Conservation (phyloP, 2,888 invertebrate genomes). For the Leucophenga maculata region DNA sequence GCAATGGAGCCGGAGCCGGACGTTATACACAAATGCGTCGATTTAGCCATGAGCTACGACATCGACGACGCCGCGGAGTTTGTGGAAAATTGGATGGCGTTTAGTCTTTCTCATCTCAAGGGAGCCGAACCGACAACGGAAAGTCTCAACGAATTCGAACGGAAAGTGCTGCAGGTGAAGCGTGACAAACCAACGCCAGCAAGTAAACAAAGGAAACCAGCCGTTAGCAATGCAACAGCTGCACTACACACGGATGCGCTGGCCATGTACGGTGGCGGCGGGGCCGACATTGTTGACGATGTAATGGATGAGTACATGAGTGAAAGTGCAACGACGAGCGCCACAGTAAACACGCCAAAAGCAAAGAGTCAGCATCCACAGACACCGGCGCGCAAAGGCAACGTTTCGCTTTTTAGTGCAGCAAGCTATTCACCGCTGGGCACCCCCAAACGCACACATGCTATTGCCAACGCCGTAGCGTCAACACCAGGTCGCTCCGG, state of each 20-base stretch:
- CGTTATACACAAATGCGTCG: conserved; percentile 77
- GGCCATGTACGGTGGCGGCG: conserved; percentile 63
- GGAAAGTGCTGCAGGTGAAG: conserved; percentile 76
- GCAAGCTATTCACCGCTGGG: conserved; percentile 70
- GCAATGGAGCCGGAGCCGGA: conserved; percentile 75
- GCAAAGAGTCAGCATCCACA: conserved; percentile 56
- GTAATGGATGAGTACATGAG: conserved; percentile 58
- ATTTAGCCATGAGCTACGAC: conserved; percentile 78
- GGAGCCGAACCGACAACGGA: conserved; percentile 77
- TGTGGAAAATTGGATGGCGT: conserved; percentile 86
- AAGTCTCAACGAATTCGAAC: conserved; percentile 77
- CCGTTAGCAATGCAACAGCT: conserved; percentile 34
- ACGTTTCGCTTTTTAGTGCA: conserved; percentile 67
- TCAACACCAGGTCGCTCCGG: conserved; percentile 72
- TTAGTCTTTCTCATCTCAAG: conserved; percentile 78
- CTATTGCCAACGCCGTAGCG: not conserved
- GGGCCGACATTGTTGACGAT: conserved; percentile 46
- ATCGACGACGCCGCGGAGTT: conserved; percentile 80
- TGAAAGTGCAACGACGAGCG: conserved; percentile 37
- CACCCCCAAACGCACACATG: conserved; percentile 46
- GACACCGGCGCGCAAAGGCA: conserved; percentile 64
- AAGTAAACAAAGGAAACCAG: conserved; percentile 41
- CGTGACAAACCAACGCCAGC: conserved; percentile 67
- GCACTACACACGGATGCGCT: conserved; percentile 48
- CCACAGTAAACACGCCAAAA: conserved; percentile 50